A percentile compares a stretch with the other conserved stretches of the same genome.
These are phyloP conservation scores for Sesia apiformis DNA, from an alignment of 2,888 invertebrate species.

Conservation along the genomic window DNA sequence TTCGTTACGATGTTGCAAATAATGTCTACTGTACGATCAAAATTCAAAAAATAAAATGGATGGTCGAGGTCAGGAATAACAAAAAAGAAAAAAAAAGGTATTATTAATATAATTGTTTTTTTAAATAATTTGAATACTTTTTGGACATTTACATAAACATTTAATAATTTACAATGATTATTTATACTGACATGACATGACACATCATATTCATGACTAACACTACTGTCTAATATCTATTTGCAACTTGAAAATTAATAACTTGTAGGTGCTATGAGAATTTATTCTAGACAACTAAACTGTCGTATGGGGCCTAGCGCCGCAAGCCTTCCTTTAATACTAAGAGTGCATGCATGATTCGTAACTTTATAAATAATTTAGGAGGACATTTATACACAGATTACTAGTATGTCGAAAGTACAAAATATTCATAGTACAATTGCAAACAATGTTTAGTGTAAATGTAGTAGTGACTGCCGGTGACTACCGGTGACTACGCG, in stretches of 20 bases:
- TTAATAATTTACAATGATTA: slow-evolving; percentile 75
- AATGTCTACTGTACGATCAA: neutral
- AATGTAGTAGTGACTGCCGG: slow-evolving; percentile 29
- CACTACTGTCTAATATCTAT: slow-evolving; percentile 64
- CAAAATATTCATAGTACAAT: slow-evolving; percentile 35
- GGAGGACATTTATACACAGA: slow-evolving; percentile 51
- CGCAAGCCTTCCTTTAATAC: slow-evolving; percentile 57
- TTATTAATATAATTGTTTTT: slow-evolving; percentile 64
- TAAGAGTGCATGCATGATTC: slow-evolving; percentile 73
- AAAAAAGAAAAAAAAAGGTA: slow-evolving; percentile 53
- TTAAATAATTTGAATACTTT: slow-evolving; percentile 76
- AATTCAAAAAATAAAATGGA: slow-evolving; percentile 11
- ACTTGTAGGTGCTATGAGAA: slow-evolving; percentile 68
- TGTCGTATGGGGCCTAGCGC: slow-evolving; percentile 55
- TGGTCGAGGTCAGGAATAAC: slow-evolving; percentile 39
- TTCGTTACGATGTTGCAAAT: neutral
- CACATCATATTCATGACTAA: slow-evolving; percentile 70
- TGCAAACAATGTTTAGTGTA: slow-evolving; percentile 20
- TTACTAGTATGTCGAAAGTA: slow-evolving; percentile 43
- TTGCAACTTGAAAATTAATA: slow-evolving; percentile 65
- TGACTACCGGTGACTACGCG: slow-evolving; percentile 23
- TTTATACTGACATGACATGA: slow-evolving; percentile 73
- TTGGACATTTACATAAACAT: slow-evolving; percentile 76
- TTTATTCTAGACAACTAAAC: slow-evolving; percentile 66
- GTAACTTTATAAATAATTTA: slow-evolving; percentile 65